Percentiles rank a stretch among this genome's conserved stretches.
These are phyloP conservation scores for Siniperca undulata DNA, from an alignment of 2,797 vertebrate species.

Conservation along the genomic window DNA sequence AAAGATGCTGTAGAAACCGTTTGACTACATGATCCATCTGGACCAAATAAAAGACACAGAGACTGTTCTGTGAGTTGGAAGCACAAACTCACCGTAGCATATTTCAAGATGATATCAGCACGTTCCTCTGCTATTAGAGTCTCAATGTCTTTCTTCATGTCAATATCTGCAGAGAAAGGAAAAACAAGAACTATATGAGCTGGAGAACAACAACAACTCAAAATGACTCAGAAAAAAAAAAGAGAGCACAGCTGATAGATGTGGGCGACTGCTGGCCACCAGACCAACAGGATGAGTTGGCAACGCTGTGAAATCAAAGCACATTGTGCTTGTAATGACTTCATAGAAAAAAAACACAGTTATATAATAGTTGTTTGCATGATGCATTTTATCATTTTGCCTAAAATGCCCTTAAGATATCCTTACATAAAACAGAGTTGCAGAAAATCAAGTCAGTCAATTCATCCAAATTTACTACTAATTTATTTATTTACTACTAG, in stretches of 20 bases:
- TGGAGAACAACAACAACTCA: constrained; percentile 1
- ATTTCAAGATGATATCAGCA: constrained; percentile 91
- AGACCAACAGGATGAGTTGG: constrained; percentile 11
- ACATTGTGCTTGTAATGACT: constrained; percentile 27
- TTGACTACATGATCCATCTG: background rate
- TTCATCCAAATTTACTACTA: background rate
- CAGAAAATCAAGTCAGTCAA: background rate
- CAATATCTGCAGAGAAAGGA: constrained; percentile 84
- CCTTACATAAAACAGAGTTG: background rate
- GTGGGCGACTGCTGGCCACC: constrained; percentile 46
- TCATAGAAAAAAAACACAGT: background rate
- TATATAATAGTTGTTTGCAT: background rate
- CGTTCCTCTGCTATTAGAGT: constrained; percentile 91
- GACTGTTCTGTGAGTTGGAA: background rate
- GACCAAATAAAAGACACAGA: background rate
- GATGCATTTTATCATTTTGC: background rate
- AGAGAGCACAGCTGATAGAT: constrained; percentile 19
- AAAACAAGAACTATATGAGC: constrained; percentile 1
- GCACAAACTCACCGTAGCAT: constrained; percentile 87
- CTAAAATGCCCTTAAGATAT: too few species aligned
- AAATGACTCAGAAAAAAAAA: constrained; percentile 29
- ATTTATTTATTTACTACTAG: too few species aligned
- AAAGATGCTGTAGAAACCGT: background rate
- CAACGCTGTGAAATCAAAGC: background rate
- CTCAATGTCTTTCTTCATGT: constrained; percentile 95